Evolutionary conservation across 1,140 invertebrate species (phyloP).

Genomic region (Dendroctonus valens): DNA sequence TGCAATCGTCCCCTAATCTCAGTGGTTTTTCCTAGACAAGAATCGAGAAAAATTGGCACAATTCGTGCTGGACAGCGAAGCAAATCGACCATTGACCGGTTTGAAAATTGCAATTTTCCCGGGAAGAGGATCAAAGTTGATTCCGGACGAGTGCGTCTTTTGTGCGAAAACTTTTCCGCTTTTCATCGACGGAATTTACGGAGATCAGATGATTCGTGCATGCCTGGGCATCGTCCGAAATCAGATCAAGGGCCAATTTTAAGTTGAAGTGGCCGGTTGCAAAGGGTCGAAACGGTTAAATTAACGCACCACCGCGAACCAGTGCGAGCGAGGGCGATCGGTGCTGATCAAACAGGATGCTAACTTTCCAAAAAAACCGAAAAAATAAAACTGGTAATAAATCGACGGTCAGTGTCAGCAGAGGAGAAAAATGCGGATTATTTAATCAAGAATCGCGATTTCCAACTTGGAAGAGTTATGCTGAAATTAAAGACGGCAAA

Average conservation of each 20-base stretch:
- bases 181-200: conserved; percentile 27
- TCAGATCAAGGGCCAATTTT: background rate
- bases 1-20: no score
- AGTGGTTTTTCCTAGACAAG: no score
- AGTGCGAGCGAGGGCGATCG: background rate
- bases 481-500: no score
- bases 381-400: conserved; percentile 4
- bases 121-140: conserved; percentile 23
- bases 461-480: no score
- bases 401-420: background rate
- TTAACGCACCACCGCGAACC: background rate
- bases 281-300: conserved; percentile 6
- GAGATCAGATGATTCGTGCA: conserved; percentile 27
- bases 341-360: background rate
- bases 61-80: no score
- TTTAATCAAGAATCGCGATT: conserved; percentile 11
- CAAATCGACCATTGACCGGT: conserved; percentile 2
- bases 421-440: conserved; percentile 10
- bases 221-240: conserved; percentile 25
- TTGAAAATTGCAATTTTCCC: conserved; percentile 29
- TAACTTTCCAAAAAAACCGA: background rate
- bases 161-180: conserved; percentile 28
- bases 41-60: no score
- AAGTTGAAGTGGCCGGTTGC: background rate
- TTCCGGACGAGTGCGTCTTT: conserved; percentile 26